Percentiles rank a stretch among this genome's conserved stretches.
These are phyloP conservation scores for Agrochola lota DNA, from an alignment of 2,888 invertebrate species.

Conservation along the genomic window DNA sequence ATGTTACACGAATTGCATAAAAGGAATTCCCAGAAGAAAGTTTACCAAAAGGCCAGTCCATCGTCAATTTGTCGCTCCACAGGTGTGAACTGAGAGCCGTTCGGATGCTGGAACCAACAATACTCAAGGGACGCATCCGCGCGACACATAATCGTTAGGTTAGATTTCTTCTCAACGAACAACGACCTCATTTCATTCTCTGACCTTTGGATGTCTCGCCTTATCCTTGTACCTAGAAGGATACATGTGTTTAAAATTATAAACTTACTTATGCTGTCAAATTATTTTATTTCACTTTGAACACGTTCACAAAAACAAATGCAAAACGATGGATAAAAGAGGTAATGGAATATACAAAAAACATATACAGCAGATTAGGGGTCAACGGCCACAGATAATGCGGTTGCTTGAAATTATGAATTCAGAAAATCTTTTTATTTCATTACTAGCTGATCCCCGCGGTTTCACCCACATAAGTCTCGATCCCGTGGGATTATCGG, in stretches of 20 bases:
- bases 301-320: not conserved
- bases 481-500: no score
- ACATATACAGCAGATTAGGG: not conserved
- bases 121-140: constrained; percentile 81
- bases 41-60: constrained; percentile 80
- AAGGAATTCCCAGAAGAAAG: not conserved
- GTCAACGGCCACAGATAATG: not conserved
- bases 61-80: constrained; percentile 69
- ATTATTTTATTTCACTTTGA: not conserved
- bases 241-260: not conserved
- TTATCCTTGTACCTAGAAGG: constrained; percentile 49
- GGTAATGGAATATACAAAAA: not conserved
- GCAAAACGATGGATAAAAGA: not conserved
- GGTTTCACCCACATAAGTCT: no score
- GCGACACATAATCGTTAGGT: constrained; percentile 80
- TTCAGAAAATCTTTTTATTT: not conserved
- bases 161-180: constrained; percentile 77
- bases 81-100: constrained; percentile 84
- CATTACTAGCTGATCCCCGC: no score
- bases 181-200: constrained; percentile 65
- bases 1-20: not conserved
- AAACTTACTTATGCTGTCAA: not conserved
- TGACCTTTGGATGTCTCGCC: constrained; percentile 28
- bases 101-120: constrained; percentile 88
- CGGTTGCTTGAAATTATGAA: not conserved